Conservation (phyloP, 2,888 invertebrate species). For the Mylabris sibirica region DNA sequence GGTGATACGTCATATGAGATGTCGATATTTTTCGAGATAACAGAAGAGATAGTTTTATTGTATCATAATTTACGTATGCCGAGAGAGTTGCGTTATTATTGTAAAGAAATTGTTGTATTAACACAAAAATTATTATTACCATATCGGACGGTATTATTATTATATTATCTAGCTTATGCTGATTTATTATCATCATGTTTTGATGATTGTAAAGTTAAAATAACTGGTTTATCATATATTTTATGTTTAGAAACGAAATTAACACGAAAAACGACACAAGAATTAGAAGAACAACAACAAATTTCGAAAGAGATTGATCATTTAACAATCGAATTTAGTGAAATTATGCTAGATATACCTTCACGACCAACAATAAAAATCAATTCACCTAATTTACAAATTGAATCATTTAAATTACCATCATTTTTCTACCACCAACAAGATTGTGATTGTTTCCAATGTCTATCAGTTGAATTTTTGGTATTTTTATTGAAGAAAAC, state of each 20-base stretch:
- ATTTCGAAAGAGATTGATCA: not conserved
- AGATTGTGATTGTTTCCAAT: slow-evolving; percentile 24
- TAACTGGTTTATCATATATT: slow-evolving; percentile 22
- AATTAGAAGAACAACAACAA: not conserved
- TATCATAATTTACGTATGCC: slow-evolving; percentile 25
- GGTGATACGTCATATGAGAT: slow-evolving; percentile 11
- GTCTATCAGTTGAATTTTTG: slow-evolving; percentile 20
- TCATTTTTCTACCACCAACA: slow-evolving; percentile 18
- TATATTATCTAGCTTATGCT: slow-evolving; percentile 22
- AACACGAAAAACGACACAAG: not conserved
- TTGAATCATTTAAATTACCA: slow-evolving; percentile 18
- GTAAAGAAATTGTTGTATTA: slow-evolving; percentile 11
- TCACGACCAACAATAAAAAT: not conserved
- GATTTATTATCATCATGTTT: slow-evolving; percentile 14
- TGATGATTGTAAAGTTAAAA: slow-evolving; percentile 25
- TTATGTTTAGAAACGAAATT: not conserved
- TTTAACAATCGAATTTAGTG: slow-evolving; percentile 15
- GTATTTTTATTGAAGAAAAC: slow-evolving; percentile 10
- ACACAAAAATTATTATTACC: slow-evolving; percentile 27
- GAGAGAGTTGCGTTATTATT: slow-evolving; percentile 22
- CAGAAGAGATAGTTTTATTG: slow-evolving; percentile 18
- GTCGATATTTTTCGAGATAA: slow-evolving; percentile 24
- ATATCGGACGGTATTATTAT: slow-evolving; percentile 16
- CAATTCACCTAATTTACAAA: slow-evolving; percentile 5
- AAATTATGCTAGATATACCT: slow-evolving; percentile 18